Evolutionary conservation across 2,888 invertebrate genomes (phyloP), one percentile per base, ranked within the genome.

Genomic region (Dicyrtoma fusca): DNA sequence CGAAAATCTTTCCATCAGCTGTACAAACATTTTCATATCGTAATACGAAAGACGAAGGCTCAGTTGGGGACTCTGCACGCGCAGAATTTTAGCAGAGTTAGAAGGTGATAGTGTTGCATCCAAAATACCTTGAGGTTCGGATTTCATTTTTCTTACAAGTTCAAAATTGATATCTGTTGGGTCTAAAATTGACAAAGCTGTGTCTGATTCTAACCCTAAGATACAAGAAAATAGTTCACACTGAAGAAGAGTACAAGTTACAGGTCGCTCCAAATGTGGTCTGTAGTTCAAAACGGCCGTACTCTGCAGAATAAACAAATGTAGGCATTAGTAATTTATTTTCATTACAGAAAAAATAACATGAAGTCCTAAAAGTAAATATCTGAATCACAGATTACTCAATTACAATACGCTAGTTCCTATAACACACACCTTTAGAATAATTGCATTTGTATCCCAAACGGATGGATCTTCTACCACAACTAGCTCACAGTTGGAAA

Each of bases 401-500:
- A 34, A 34, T 34, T 34, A 65, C 14, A 62, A 57, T 70, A 73
- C 8, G 45, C 45, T 45, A 11, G 45, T 11, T 11, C 45, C 8
- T 8, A 13, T 45, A n/a, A n/a, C 6, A 25, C 25, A 25, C 77
- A 89, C 89, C 85, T 92, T 91, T 17, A 97, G 86, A 82, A 98
- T 96, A 13, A 98, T 92, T 0, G 97, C 96, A 83, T 95, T 95
- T 0, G 96, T 93, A 83, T 97, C 95, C 86, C 89, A 88, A 17
- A 91, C 87, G 0, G 93, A 90, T 0, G 92, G 90, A 83, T 97
- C 92, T 83, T 98, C 97, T 0, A 98, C 92, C 45, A 97, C 88
- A 44, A 98, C 94, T 72, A 98, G 86, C 85, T 99, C 97, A 3
- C 96, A 97, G 84, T 97, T 95, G 0, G 95, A 95, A 26, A 97